These are phyloP conservation scores for Dastarcus helophoroides DNA, from an alignment of 2,888 invertebrate species.

Conservation along the genomic window DNA sequence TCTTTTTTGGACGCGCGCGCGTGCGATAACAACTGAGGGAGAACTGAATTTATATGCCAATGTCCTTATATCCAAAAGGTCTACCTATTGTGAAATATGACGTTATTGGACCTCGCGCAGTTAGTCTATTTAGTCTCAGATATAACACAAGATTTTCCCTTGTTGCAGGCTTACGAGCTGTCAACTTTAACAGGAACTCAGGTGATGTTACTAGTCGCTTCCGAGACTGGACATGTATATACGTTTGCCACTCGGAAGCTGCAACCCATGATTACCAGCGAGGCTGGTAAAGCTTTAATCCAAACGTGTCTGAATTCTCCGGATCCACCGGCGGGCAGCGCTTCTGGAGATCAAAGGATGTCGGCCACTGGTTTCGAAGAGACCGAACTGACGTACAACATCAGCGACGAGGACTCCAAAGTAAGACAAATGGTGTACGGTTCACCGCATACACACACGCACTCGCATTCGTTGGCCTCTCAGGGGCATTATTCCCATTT, in stretches of 20 bases:
- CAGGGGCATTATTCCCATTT: constrained; percentile 35
- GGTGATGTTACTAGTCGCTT: constrained; percentile 98
- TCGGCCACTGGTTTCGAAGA: constrained; percentile 98
- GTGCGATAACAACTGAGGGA: no score
- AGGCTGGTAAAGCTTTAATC: constrained; percentile 92
- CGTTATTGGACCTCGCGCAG: no score
- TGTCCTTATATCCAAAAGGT: no score
- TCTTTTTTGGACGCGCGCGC: no score
- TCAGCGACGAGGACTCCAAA: constrained; percentile 91
- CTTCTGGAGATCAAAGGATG: constrained; percentile 83
- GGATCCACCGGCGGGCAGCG: constrained; percentile 64
- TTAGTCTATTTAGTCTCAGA: no score
- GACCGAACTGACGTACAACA: constrained; percentile 94
- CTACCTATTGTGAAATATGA: no score
- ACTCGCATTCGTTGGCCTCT: constrained; percentile 44
- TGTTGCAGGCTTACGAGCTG: constrained; percentile 91
- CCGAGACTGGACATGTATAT: constrained; percentile 98
- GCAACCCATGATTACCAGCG: constrained; percentile 98
- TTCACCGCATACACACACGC: constrained; percentile 52
- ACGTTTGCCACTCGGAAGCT: constrained; percentile 98
- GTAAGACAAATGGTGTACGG: constrained; percentile 90
- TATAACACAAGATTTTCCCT: no score
- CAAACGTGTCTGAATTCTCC: constrained; percentile 98
- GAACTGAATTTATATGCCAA: not conserved
- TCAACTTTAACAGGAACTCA: constrained; percentile 98